Evolutionary conservation across 2,797 vertebrate genomes (phyloP), one percentile per base, ranked within the genome.

Genomic region (Moxostoma hubbsi): DNA sequence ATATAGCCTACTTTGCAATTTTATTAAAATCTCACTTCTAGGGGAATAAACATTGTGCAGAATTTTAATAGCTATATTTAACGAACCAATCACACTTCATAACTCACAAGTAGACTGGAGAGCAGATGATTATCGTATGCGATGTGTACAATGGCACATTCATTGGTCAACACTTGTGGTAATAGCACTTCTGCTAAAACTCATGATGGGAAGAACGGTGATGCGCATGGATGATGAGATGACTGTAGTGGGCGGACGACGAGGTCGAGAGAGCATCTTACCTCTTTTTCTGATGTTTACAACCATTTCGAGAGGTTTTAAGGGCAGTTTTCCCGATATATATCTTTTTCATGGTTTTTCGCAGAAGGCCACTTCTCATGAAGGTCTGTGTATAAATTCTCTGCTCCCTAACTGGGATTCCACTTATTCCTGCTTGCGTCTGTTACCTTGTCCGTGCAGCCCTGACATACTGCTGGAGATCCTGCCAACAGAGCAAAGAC

Each of bases 271-370:
- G 58, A 84, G 49, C 46, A 86, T 89, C 93, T 93, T 93, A 94
- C 93, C 93, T 94, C 90, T 94, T 94, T 83, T 94, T 94, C 10
- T 90, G 93, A 83, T 94, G 93, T 89, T 94, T 94, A 86, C 93
- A 88, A 75, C 93, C 93, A 87, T 93, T 93, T 87, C 93, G 89
- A 85, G 92, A 87, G 76, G 92, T 93, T 92, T 94, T 94, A 89
- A 93, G 91, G 85, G 93, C 93, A 5, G 93, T 94, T 92, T 94
- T 94, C 85, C 93, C 93, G 87, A 94, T 94, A 89, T 94, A 94
- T 86, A 94, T 94, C 91, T 94, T 94, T 93, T 94, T 94, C 93
- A 94, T 94, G 92, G 88, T 94, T 91, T 91, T 85, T 83, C 88
- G 90, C 85, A 90, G 91, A 90, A 93, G 85, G 86, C 89, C 91